Evolutionary conservation across 1,140 invertebrate species (phyloP), one percentile per base, ranked within the genome.

Genomic region (Cepaea nemoralis): DNA sequence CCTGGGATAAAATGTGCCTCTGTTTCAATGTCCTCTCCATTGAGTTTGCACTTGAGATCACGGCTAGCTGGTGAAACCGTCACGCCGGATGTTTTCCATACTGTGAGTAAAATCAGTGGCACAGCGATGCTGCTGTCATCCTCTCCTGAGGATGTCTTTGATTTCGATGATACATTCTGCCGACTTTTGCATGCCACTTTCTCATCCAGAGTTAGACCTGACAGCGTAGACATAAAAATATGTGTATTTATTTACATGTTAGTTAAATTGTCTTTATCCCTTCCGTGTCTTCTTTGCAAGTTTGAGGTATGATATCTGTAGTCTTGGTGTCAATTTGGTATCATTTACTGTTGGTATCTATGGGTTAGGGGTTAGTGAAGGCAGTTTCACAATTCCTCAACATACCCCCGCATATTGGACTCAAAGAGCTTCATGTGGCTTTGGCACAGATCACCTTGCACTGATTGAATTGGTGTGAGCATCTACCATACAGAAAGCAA

Each of bases 1-100:
- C 78, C 78, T 50, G 78, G 78, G 33, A 80, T 80, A 27, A 80
- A 42, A 31, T 80, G 39, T 0, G 78, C 27, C 69, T 80, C 78
- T 12, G n/a, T 39, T 19, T 27, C 69, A 33, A 80, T 73, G 39
- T 80, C 45, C 16, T 35, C 67, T 45, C 78, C 78, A 63, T 80
- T 80, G 42, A 80, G 69, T 16, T 39, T 31, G 31, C 78, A 80
- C 31, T 40, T 48, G 6, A 80, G 48, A 35, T 80, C 78, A 39
- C 78, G 40, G 35, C 45, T 80, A n/a, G 78, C 78, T 45, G 78
- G 67, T n/a, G 16, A 50, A 19, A 80, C 69, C 12, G 78, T 80
- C 6, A 80, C 69, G 6, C 78, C 78, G 1, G 78, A 70, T 19
- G 67, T 80, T 39, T 45, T 66, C 78, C 78, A 80, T 6, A 80